phyloP scores from a whole-genome alignment of 2,113 vertebrate genomes.

The Archocentrus centrarchus region DNA sequence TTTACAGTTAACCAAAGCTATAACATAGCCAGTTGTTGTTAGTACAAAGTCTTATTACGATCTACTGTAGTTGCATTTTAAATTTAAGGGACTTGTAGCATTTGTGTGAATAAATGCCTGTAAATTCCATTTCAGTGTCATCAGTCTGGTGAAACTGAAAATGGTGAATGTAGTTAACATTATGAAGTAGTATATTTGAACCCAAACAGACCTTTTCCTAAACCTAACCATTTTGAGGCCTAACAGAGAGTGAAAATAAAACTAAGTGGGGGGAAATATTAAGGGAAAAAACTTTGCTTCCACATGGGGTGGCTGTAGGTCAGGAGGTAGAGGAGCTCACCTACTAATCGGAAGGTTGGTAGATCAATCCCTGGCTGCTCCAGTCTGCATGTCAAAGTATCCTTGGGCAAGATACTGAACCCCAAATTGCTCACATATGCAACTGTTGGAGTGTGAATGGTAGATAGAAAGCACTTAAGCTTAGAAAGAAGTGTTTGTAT shows the following conservation, averaged over 20 bases:
- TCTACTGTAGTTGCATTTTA: background rate
- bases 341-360: too few relatives aligned
- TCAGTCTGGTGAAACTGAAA: background rate
- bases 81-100: background rate
- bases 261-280: background rate
- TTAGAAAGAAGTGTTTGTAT: too few relatives aligned
- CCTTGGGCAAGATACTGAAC: too few relatives aligned
- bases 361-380: too few relatives aligned
- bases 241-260: background rate
- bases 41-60: background rate
- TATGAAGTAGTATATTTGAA: background rate
- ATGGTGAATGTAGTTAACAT: background rate
- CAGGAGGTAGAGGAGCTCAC: too few relatives aligned
- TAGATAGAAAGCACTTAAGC: too few relatives aligned
- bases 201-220: background rate
- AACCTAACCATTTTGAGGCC: background rate
- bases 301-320: too few relatives aligned
- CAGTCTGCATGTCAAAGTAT: too few relatives aligned
- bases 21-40: background rate
- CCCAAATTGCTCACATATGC: too few relatives aligned
- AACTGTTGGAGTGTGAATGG: too few relatives aligned
- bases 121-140: background rate
- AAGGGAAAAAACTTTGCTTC: background rate
- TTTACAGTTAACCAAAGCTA: background rate
- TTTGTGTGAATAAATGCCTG: background rate